Evolutionary conservation across 2,888 invertebrate genomes (phyloP), one percentile per base, ranked within the genome.

Genomic region (Drosophila algonquin): DNA sequence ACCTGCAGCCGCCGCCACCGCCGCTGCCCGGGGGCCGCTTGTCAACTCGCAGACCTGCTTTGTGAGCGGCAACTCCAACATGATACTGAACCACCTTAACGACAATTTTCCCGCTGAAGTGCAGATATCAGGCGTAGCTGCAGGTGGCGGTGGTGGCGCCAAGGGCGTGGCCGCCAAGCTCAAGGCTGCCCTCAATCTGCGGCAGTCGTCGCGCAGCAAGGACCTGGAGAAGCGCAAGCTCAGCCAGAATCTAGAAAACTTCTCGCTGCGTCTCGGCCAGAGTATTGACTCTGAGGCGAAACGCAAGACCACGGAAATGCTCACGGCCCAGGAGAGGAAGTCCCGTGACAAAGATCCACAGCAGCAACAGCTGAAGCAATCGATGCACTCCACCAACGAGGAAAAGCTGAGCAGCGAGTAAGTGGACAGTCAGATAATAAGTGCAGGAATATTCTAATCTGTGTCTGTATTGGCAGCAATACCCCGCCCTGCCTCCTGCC

Each of bases 191-290:
- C 16, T 68, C 0, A 72, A 72, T 6, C 68, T 73, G 16, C 87
- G 81, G 1, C 83, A 84, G n/a, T 40, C 14, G 44, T 73, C 88
- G 14, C 91, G 90, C 3, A 91, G 90, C 63, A 91, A 89, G 61
- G 91, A 92, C 60, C 73, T 92, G 12, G 92, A 92, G 67, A 92
- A 92, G 71, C 91, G 92, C 12, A 93, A 93, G 76, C 77, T 93
- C 0, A 92, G 92, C 62, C 93, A 93, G 77, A 93, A 93, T 82
- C 82, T 93, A 61, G 92, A 93, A 58, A 93, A 93, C 76, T 92
- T 93, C 55, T 92, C 92, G 4, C 73, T 92, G 35, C 89, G 92
- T 18, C 74, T 93, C 14, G 92, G 92, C 3, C 90, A 90, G 35
- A 90, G 81, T 62, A 72, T 84, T 1, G 91, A 91, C 32, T 46